Percentiles rank a stretch among this genome's conserved stretches.
Conservation (phyloP, 2,888 invertebrate genomes). For the Rhorus exstirpatorius region DNA sequence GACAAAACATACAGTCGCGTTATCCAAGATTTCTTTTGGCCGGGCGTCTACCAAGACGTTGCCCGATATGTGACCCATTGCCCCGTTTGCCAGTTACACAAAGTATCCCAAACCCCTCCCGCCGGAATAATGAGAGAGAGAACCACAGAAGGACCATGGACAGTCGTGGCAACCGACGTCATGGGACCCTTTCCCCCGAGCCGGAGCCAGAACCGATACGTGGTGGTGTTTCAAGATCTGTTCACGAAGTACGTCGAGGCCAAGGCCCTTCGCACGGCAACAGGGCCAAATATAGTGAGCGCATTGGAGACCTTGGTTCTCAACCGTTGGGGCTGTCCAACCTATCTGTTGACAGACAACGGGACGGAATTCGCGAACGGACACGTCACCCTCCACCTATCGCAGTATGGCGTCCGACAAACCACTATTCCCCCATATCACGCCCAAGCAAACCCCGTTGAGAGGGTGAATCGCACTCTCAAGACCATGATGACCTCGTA, state of each 20-base stretch:
- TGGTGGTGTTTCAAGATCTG: constrained; percentile 70
- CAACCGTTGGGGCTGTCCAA: constrained; percentile 2
- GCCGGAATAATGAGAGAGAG: neutral
- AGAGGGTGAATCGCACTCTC: constrained; percentile 37
- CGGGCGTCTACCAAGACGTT: constrained; percentile 4
- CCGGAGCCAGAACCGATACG: constrained; percentile 44
- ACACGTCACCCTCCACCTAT: neutral
- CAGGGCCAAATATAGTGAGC: constrained; percentile 1
- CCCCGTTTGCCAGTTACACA: neutral
- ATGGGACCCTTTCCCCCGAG: constrained; percentile 70
- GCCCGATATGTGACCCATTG: neutral
- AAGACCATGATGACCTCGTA: constrained; percentile 6
- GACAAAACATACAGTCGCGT: neutral
- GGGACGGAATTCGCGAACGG: neutral
- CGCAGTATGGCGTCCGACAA: neutral
- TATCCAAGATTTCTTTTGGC: constrained; percentile 11
- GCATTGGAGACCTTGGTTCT: neutral
- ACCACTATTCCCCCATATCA: constrained; percentile 9
- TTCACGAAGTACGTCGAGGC: constrained; percentile 65
- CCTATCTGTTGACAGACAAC: neutral
- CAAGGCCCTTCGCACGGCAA: neutral
- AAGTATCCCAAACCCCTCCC: neutral
- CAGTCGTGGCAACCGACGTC: constrained; percentile 50
- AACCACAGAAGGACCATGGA: constrained; percentile 23
- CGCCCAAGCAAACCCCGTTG: constrained; percentile 35